Evolutionary conservation across 2,888 invertebrate genomes (phyloP), one percentile per base, ranked within the genome.

Genomic region (Calliphora vomitoria): DNA sequence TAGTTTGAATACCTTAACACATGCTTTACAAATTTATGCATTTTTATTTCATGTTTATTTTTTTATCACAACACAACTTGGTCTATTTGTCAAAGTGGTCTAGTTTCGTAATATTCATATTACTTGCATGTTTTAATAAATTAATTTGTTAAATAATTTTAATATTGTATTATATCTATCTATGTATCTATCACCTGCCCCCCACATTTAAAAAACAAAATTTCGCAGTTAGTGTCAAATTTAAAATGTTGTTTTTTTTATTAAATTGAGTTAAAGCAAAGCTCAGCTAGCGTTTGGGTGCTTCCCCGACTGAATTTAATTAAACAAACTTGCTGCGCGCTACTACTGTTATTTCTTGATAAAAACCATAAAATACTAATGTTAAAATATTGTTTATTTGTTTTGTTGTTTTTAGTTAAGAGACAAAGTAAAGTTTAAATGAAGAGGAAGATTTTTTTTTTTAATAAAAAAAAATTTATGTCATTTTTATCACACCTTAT

Each of bases 401-500:
- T 44, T 64, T 72, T 20, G 8, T n/a, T 44, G 2, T 41, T n/a
- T 44, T 44, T 25, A 31, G 58, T 5, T n/a, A n/a, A 15, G 11
- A 25, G 15, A 20, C 44, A 25, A 20, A 18, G 44, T 18, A 25
- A 25, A 35, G 25, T 35, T 64, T 25, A 25, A 68, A 68, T 66
- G 13, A 38, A 75, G 31, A 62, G 13, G 47, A 81, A 53, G 31
- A 41, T 53, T 71, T 64, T 50, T 64, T 50, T 60, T 47, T 20
- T 41, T 31, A 81, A 72, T 44, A 44, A 47, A 72, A 47, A 72
- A 64, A 41, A 11, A 80, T 50, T n/a, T 5, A 18, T 55, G 25
- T 72, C 13, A 81, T 64, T 68, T 11, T 13, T 81, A 81, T 72
- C 64, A 72, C 72, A 71, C 80, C n/a, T 80, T 62, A 64, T 31